Base-by-base conservation (phyloP, 2,797 vertebrate species). In the Streptopelia turtur region DNA sequence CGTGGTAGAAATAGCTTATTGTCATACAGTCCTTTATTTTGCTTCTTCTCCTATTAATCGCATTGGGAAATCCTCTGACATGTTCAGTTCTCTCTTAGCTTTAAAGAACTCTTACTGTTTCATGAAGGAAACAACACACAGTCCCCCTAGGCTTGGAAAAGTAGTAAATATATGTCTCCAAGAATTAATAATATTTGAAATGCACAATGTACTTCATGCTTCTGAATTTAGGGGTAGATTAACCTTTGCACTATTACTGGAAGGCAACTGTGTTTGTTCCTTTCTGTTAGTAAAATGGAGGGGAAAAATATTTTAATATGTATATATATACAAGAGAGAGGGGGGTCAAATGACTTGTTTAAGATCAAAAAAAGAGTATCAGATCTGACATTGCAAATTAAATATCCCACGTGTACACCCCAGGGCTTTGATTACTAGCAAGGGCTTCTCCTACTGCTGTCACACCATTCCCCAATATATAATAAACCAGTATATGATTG, bases 101-200 rank as follows among this genome's bases (percentile, higher is more conserved):
- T 93, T 86, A 61, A 60, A 66, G 35, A 84, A n/a, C 33, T 76
- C 84, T 37, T 74, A 45, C 57, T 66, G 35, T 80, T 89, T 63
- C 43, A 39, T 49, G 35, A 81, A 92, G 56, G 37, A 90, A 79
- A 69, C 39, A 68, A 17, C 30, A 50, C 8, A 8, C 17, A 59
- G 41, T 74, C 9, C 28, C 53, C 45, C 14, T 84, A 90, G 87
- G 60, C 66, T 87, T 89, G 37, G 25, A 93, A 74, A 49, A 57
- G 27, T 72, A 53, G 55, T 84, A 87, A 94, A 90, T 83, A 68
- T 6, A 7, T 87, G 59, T 78, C 83, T 90, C 27, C 76, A 57
- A 86, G 76, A 93, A 83, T 88, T 96, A 93, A 90, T 90, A 94
- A 66, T 76, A 66, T 80, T 93, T 87, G 80, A 96, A 95, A 87